Evolutionary conservation across 2,113 vertebrate species (phyloP), one percentile per base, ranked within the genome.

Genomic region (Egretta garzetta): DNA sequence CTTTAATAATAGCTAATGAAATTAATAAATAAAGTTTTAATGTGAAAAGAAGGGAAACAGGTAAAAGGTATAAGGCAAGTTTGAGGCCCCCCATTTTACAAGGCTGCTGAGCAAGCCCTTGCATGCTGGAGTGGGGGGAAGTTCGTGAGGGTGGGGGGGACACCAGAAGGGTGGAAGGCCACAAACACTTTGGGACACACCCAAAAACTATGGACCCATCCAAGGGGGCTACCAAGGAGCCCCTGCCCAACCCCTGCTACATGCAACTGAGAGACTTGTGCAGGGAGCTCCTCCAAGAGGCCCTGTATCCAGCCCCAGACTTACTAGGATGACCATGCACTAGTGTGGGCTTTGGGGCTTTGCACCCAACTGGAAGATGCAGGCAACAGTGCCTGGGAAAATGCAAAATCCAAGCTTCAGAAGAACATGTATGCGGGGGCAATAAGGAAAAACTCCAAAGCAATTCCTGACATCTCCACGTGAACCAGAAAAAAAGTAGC

Each of bases 81-180:
- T 32, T 67, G 53, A 49, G 0, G 0, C 6, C 23, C 32, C 30
- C 62, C 17, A 37, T 71, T 93, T 67, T 53, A 43, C 16, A 72
- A 37, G 26, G 39, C 35, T 56, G 35, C 9, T 76, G 26, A 76
- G 58, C 26, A 80, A 58, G 6, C 26, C 45, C 45, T 80, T 0
- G 2, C 18, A 9, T 13, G 12, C 19, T 87, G 41, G 45, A 9
- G 8, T 24, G 8, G 12, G 14, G 5, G 4, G 19, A n/a, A 45
- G 10, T 53, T 86, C 13, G 12, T 63, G 27, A 12, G 5, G 5
- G 4, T 26, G 8, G 3, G 7, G 6, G 2, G 1, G 26, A 9
- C 14, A 35, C 21, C 35, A 59, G 43, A 39, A 53, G 14, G 5
- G 3, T 64, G 12, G 55, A 33, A 9, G 5, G 33, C 10, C 16